phyloP scores from a whole-genome alignment of 1,140 invertebrate species.

The Carposina sasakii region DNA sequence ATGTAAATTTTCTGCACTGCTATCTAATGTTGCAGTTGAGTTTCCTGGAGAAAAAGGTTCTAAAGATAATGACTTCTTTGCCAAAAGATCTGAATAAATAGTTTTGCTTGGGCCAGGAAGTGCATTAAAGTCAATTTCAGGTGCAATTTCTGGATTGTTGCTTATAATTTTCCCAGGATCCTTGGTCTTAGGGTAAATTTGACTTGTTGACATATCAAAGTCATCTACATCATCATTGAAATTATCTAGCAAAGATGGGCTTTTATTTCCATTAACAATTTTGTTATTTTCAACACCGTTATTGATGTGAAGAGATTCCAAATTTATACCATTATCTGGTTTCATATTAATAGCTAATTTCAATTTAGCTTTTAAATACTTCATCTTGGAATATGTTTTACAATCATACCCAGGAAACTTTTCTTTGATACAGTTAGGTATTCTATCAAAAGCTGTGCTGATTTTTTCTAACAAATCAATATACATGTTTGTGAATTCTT shows the following conservation, averaged over 20 bases:
- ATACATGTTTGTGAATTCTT: constrained; percentile 57
- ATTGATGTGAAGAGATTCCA: neutral
- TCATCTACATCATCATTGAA: constrained; percentile 32
- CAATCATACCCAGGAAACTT: constrained; percentile 60
- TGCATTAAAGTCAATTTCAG: no score
- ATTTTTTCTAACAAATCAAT: constrained; percentile 65
- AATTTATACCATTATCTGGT: constrained; percentile 1
- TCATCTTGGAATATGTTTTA: constrained; percentile 50
- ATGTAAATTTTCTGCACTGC: constrained; percentile 22
- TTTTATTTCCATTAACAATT: constrained; percentile 12
- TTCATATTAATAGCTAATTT: constrained; percentile 34
- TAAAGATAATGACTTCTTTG: constrained; percentile 43
- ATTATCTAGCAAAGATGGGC: constrained; percentile 23
- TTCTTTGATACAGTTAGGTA: constrained; percentile 56
- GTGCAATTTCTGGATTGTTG: constrained; percentile 30
- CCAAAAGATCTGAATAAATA: constrained; percentile 31
- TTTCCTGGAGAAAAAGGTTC: constrained; percentile 38
- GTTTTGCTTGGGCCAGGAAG: constrained; percentile 28
- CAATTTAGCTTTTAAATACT: constrained; percentile 45
- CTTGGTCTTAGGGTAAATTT: no score
- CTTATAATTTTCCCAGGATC: constrained; percentile 11
- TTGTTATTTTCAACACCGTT: neutral
- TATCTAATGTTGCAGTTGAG: constrained; percentile 20
- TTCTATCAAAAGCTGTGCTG: constrained; percentile 57
- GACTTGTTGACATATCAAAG: constrained; percentile 32